A percentile compares a stretch with the other conserved stretches of the same genome.
Evolutionary conservation across 2,797 vertebrate species (phyloP).

Genomic region (Linurgus olivaceus): DNA sequence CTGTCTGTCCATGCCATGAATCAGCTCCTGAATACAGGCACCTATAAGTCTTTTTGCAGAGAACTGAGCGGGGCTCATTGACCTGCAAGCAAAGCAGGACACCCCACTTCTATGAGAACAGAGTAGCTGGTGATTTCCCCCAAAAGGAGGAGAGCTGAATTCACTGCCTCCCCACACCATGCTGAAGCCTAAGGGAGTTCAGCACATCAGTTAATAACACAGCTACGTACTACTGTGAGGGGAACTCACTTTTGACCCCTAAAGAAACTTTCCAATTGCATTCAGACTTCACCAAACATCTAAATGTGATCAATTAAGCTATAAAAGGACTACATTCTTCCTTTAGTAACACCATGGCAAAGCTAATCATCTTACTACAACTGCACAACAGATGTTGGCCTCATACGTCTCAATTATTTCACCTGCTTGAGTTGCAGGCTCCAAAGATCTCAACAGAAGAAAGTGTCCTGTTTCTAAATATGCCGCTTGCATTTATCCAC

Average conservation of each 20-base stretch:
- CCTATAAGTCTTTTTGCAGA: background rate
- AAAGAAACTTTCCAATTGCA: background rate
- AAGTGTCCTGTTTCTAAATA: conserved; percentile 16
- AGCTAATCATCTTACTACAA: conserved; percentile 19
- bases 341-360: conserved; percentile 29
- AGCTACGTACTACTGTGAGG: background rate
- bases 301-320: conserved; percentile 33
- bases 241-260: background rate
- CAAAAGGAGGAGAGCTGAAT: background rate
- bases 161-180: background rate
- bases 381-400: conserved; percentile 7
- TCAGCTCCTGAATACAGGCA: background rate
- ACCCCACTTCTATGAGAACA: background rate
- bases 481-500: background rate
- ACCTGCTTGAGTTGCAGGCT: conserved; percentile 15
- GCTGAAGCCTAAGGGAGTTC: background rate
- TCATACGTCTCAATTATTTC: conserved; percentile 49
- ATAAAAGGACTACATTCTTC: background rate
- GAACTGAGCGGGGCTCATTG: background rate
- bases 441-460: background rate
- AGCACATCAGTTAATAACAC: background rate
- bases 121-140: background rate
- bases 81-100: background rate
- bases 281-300: background rate
- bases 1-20: background rate